Base-by-base conservation (phyloP, 2,888 invertebrate species). In the Isoperla grammatica region DNA sequence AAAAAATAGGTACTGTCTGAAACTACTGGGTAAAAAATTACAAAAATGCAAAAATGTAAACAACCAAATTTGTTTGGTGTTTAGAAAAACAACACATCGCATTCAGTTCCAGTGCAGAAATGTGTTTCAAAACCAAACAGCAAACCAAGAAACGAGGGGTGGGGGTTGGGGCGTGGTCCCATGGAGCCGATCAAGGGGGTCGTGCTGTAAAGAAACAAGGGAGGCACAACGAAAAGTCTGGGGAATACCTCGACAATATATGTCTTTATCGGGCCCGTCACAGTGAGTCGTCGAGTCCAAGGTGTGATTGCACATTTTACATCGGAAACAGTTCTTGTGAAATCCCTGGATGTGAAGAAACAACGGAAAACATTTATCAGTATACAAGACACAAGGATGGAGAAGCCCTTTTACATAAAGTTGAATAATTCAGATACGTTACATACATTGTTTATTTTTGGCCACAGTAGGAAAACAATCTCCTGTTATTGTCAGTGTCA, bases 241-340 rank as follows among this genome's bases (percentile, higher is more conserved):
- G 55, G 57, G 67, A 72, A 75, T 88, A 92, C 91, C 90, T 88
- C 88, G 85, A 81, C 95, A 95, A 78, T 92, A 95, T 73, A 95
- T 86, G 71, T 91, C 88, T 77, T 81, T 86, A 78, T 95, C 92
- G 73, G 94, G 92, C 72, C 93, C 95, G 78, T 93, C 93, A 80
- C 91, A 92, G 79, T 90, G 90, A 80, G 86, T 85, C 74, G 88
- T 86, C 68, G 92, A 92, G 79, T 92, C 90, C 78, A 92, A 82
- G 73, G 86, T 85, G 80, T 86, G 84, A 76, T 86, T 84, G 80
- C 92, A 92, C 77, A 84, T 81, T 76, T 85, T 81, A 81, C 92
- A 92, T 80, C 88, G 89, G 84, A 89, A 93, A 82, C 92, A 92
- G 79, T 86, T 80, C 78, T 85, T 88, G 82, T 92, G 92, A 86